Evolutionary conservation across 2,888 invertebrate species (phyloP), one percentile per base, ranked within the genome.

Genomic region (Stramonita haemastoma): DNA sequence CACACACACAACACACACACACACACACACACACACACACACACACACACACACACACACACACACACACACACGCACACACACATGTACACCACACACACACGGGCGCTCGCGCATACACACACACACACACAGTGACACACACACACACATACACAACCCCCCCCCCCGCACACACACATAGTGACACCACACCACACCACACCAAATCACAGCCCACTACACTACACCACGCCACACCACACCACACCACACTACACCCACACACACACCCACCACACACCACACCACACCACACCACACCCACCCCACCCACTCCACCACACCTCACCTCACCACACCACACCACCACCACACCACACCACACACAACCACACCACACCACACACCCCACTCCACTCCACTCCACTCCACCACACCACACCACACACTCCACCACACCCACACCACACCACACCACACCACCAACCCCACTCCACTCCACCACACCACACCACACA

Each of bases 21-120:
- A 46, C 81, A 26, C 81, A 36, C 46, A 83, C 81, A 83, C 81
- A 32, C 46, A 26, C 81, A 19, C 81, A 46, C 46, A 29, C 79
- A 79, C 79, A 22, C 79, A 79, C 79, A 34, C 79, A 79, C 79
- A 79, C 79, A 79, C 79, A 34, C 79, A 73, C n/a, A 73, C 11
- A 73, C n/a, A 73, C 73, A 73, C 19, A 73, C 73, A 73, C n/a
- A 79, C 79, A 79, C 32, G 34, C 79, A 79, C 32, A 79, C 79
- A 79, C 32, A 79, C 77, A 77, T 6, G 29, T 32, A 77, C 29
- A 77, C 11, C 77, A 77, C 77, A 77, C 29, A 29, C 77, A 77
- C 77, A 32, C 77, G 29, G 29, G 29, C 77, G 29, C 77, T 11
- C 77, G 17, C 77, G 17, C 77, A 32, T 32, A 32, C 77, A 77